Base-by-base conservation (phyloP, 1,140 invertebrate species). In the Aphidius ervi region DNA sequence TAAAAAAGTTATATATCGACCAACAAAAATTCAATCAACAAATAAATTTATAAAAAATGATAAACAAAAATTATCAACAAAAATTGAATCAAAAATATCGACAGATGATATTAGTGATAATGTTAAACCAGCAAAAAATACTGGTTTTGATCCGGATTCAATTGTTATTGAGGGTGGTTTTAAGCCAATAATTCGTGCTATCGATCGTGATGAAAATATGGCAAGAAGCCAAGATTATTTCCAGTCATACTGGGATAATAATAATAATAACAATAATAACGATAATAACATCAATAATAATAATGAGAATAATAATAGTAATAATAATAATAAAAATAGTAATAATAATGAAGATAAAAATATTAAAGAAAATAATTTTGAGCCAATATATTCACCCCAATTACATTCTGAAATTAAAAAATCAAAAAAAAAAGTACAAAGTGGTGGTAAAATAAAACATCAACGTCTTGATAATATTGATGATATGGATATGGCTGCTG, bases 101-200 rank as follows among this genome's bases (percentile, higher is more conserved):
- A 53, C 41, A 4, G 58, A 69, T 1, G 59, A 56, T 4, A 65
- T 67, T 7, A 40, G 53, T n/a, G 49, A 37, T 31, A 55, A 56
- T 42, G 53, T 70, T 42, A 73, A 72, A 39, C 68, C 71, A 0
- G 83, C 85, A 0, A 76, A 86, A 0, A 89, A 90, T 67, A 88
- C 86, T 5, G 91, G 90, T 0, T 93, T 93, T 68, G 84, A 91
- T 71, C 89, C 89, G 0, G 85, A 87, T 60, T 87, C 88, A 0
- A 86, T 93, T 10, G 86, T 92, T 0, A 87, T 92, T 42, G 91
- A 93, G 76, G 85, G 89, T 56, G 90, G 90, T 0, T 93, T 93
- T 67, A 89, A 87, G 60, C 90, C 91, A 2, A 92, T 93, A 16
- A 83, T 91, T n/a, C 80, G 82, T 16, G 85, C 83, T 16, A n/a